Evolutionary conservation across 2,797 vertebrate genomes (phyloP).

Genomic region (Channa striata): DNA sequence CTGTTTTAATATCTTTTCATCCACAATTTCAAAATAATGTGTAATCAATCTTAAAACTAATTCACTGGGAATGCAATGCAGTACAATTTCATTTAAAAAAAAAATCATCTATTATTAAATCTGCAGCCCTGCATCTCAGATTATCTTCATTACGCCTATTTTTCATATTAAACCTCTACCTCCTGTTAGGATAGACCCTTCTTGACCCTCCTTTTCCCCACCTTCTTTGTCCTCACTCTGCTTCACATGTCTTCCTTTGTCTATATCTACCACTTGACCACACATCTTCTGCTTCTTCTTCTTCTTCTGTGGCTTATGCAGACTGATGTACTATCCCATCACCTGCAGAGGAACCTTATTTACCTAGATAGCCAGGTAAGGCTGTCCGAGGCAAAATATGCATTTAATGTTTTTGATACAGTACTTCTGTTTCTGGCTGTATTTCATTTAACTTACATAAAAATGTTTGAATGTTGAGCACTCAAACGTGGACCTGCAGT

Average conservation of each 20-base stretch:
- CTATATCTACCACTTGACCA: conserved; percentile 37
- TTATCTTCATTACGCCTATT: no score
- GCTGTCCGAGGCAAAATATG: conserved; percentile 52
- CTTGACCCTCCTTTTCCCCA: conserved; percentile 11
- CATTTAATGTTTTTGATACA: not conserved
- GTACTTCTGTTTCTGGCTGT: not conserved
- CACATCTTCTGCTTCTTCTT: conserved; percentile 16
- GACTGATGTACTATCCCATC: conserved; percentile 98
- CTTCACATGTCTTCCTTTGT: conserved; percentile 43
- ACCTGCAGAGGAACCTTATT: conserved; percentile 97
- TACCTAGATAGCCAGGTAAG: conserved; percentile 99
- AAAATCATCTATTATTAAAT: not conserved
- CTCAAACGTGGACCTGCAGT: not conserved
- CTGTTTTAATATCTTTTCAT: no score
- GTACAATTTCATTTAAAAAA: not conserved
- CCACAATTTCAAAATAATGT: no score
- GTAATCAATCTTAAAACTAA: no score
- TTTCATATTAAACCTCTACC: no score
- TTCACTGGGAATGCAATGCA: not conserved
- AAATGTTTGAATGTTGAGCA: not conserved
- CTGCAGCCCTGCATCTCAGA: not conserved
- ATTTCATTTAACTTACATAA: no score
- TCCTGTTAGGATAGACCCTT: no score
- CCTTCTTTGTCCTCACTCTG: conserved; percentile 49
- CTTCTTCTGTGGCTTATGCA: conserved; percentile 80